Percentiles rank a stretch among this genome's conserved stretches.
These are phyloP conservation scores for Apis cerana DNA, from an alignment of 1,140 invertebrate species.

Conservation along the genomic window DNA sequence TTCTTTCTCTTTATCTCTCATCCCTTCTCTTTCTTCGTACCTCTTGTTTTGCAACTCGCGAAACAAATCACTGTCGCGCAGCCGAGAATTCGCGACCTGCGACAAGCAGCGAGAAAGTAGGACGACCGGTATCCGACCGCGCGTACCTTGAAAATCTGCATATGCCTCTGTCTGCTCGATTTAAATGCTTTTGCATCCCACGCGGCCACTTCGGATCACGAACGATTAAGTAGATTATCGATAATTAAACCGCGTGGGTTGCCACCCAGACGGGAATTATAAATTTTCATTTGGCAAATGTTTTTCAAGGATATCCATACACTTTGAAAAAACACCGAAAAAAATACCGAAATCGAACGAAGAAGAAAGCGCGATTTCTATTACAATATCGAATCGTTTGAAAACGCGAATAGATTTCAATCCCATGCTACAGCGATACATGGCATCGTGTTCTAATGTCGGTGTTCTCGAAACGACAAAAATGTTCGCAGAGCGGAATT, in stretches of 20 bases:
- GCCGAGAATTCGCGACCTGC: slow-evolving; percentile 63
- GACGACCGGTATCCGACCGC: slow-evolving; percentile 30
- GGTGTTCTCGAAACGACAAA: too few relatives aligned
- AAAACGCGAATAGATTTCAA: too few relatives aligned
- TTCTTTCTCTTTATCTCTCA: background rate
- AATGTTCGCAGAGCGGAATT: background rate
- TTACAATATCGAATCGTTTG: too few relatives aligned
- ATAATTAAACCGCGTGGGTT: slow-evolving; percentile 43
- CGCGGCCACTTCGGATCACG: background rate
- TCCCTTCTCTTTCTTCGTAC: background rate
- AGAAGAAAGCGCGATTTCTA: slow-evolving; percentile 21
- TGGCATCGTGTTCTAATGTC: too few relatives aligned
- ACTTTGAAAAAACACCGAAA: too few relatives aligned
- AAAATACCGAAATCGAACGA: too few relatives aligned
- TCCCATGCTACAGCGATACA: too few relatives aligned
- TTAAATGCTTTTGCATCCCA: slow-evolving; percentile 22
- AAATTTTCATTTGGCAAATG: background rate
- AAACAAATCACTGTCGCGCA: slow-evolving; percentile 68
- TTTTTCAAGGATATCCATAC: too few relatives aligned
- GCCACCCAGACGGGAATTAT: too few relatives aligned
- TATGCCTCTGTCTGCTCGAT: slow-evolving; percentile 18
- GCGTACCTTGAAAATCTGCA: slow-evolving; percentile 54
- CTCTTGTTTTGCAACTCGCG: slow-evolving; percentile 59
- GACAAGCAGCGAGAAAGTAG: slow-evolving; percentile 61
- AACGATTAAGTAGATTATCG: slow-evolving; percentile 37